These are phyloP conservation scores for Brachionus manjavacas DNA, from an alignment of 1,140 invertebrate species.

Conservation along the genomic window DNA sequence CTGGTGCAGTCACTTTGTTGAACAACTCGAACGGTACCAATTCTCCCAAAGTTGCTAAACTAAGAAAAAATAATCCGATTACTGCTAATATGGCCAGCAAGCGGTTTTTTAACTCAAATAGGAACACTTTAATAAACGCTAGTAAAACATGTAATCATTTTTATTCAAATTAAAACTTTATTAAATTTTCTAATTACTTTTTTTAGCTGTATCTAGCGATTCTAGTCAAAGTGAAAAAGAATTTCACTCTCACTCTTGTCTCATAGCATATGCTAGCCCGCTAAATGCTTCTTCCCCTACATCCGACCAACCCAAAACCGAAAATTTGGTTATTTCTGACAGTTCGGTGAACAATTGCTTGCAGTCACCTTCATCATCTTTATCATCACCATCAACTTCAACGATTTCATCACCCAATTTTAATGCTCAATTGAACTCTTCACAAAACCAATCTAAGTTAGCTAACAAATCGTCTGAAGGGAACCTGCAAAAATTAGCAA, in stretches of 20 bases:
- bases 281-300: background rate
- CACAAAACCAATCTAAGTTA: background rate
- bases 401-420: background rate
- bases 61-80: constrained; percentile 17
- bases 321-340: background rate
- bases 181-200: background rate
- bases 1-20: background rate
- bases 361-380: background rate
- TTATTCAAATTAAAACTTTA: background rate
- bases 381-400: constrained; percentile 10
- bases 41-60: background rate
- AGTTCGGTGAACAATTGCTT: background rate
- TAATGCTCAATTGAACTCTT: background rate
- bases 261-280: background rate
- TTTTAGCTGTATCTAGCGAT: constrained; percentile 22
- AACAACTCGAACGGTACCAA: background rate
- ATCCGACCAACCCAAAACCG: background rate
- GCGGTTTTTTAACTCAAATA: background rate
- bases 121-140: constrained; percentile 3
- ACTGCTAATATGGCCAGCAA: background rate
- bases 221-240: constrained; percentile 31
- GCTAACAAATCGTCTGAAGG: background rate
- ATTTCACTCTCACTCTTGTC: background rate
- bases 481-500: constrained; percentile 28
- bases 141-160: constrained; percentile 14